Percentiles rank a stretch among this genome's conserved stretches.
Conservation (phyloP, 2,888 invertebrate genomes). For the Fissipunctia ypsillon region DNA sequence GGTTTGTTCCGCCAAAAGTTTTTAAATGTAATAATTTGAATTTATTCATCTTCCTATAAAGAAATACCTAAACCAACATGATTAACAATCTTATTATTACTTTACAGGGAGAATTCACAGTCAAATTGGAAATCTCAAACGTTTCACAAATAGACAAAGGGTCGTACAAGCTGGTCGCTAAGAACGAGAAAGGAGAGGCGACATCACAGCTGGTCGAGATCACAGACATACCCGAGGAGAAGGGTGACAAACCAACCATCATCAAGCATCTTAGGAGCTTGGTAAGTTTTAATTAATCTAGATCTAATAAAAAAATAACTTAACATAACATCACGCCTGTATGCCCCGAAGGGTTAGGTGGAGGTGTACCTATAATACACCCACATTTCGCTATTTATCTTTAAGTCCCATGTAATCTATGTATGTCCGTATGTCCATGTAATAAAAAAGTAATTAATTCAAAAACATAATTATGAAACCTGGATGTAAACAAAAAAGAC, state of each 20-base stretch:
- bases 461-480: background rate
- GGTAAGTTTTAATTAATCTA: slow-evolving; percentile 86
- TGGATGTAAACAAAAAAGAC: background rate
- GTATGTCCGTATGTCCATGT: no score
- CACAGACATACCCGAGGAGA: slow-evolving; percentile 94
- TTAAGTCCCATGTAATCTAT: no score
- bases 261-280: slow-evolving; percentile 94
- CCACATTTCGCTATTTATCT: no score
- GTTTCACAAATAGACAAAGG: slow-evolving; percentile 96
- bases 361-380: no score
- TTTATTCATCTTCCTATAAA: background rate
- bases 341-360: no score
- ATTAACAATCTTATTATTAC: background rate
- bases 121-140: slow-evolving; percentile 97
- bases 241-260: slow-evolving; percentile 95
- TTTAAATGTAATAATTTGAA: background rate
- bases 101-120: slow-evolving; percentile 95
- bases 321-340: no score
- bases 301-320: background rate
- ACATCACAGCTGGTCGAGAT: slow-evolving; percentile 97
- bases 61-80: background rate
- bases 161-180: slow-evolving; percentile 96
- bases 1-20: background rate
- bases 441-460: background rate
- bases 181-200: slow-evolving; percentile 98